Conservation (phyloP, 2,797 vertebrate genomes). For the Cuniculus paca region DNA sequence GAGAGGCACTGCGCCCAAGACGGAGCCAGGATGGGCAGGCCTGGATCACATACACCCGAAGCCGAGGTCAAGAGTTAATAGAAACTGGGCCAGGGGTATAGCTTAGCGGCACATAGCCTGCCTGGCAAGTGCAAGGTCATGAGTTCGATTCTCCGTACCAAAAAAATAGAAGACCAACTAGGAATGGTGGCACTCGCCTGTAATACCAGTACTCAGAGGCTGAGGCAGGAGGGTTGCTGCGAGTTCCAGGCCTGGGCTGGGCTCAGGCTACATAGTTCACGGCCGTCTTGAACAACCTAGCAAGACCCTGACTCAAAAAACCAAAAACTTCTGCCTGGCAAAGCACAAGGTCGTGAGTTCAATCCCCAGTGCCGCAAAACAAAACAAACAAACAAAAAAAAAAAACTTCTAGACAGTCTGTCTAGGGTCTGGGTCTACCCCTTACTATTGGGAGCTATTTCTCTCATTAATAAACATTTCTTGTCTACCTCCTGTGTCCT, state of each 20-base stretch:
- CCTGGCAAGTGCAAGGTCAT: no score
- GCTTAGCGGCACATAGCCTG: no score
- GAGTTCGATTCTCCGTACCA: no score
- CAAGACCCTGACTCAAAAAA: not conserved
- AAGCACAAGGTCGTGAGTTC: no score
- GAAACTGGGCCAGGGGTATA: no score
- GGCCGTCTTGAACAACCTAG: not conserved
- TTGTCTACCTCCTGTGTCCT: not conserved
- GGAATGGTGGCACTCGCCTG: not conserved
- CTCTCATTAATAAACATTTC: not conserved
- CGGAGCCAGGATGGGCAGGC: not conserved
- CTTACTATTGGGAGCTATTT: not conserved
- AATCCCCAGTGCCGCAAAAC: no score
- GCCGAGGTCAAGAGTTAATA: not conserved
- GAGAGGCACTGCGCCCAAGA: not conserved
- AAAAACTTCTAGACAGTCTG: not conserved
- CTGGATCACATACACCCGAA: not conserved
- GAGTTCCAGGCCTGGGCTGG: not conserved
- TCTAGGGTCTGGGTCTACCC: not conserved
- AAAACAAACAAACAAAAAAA: no score
- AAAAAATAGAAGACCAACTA: not conserved
- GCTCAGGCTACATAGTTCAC: not conserved
- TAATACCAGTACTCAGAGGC: not conserved
- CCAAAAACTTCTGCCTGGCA: not conserved
- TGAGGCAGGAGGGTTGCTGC: not conserved